These are phyloP conservation scores for Microplitis deprimator DNA, from an alignment of 2,888 invertebrate genomes.

Conservation along the genomic window DNA sequence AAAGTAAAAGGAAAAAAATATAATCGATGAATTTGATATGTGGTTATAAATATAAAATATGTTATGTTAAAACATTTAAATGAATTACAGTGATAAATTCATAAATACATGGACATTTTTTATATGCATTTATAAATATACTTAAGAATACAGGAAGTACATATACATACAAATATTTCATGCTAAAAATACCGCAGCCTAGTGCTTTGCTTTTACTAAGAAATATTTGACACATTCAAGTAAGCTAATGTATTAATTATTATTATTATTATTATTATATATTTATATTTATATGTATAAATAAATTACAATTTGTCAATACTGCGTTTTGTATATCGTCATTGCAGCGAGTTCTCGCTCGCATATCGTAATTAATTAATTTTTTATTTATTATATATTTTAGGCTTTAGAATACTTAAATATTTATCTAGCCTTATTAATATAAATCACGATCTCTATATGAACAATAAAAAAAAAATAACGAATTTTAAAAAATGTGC, in stretches of 20 bases:
- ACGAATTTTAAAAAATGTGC: slow-evolving; percentile 9
- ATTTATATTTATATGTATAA: slow-evolving; percentile 54
- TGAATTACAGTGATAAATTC: slow-evolving; percentile 19
- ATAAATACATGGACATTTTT: slow-evolving; percentile 50
- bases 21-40: slow-evolving; percentile 39
- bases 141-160: slow-evolving; percentile 67
- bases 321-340: slow-evolving; percentile 66
- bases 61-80: neutral
- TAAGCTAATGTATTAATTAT: slow-evolving; percentile 50
- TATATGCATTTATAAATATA: slow-evolving; percentile 70
- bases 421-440: slow-evolving; percentile 24
- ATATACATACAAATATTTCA: slow-evolving; percentile 68
- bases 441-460: slow-evolving; percentile 32
- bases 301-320: slow-evolving; percentile 70
- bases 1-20: slow-evolving; percentile 45
- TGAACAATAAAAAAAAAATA: slow-evolving; percentile 23
- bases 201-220: slow-evolving; percentile 55
- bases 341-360: slow-evolving; percentile 60
- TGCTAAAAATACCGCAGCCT: slow-evolving; percentile 62
- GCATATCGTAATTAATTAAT: slow-evolving; percentile 48
- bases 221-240: slow-evolving; percentile 52
- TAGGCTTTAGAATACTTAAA: slow-evolving; percentile 33
- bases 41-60: neutral
- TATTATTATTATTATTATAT: slow-evolving; percentile 23
- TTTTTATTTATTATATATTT: slow-evolving; percentile 28